phyloP scores from a whole-genome alignment of 2,113 vertebrate species.

The Hydrochoerus hydrochaeris region DNA sequence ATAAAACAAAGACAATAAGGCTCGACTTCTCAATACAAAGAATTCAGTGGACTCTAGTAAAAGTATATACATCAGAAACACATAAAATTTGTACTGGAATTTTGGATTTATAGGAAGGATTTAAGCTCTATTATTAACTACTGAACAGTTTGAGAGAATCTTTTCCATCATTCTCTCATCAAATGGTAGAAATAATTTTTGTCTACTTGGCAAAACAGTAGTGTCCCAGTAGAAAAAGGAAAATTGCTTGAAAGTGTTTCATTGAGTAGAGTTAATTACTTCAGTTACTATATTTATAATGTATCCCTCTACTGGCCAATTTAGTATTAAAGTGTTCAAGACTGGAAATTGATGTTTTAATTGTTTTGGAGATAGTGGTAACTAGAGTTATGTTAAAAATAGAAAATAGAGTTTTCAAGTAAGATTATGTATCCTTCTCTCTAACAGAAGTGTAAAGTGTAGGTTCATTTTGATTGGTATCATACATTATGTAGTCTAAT shows the following conservation, averaged over 20 bases:
- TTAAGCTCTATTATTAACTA: not conserved
- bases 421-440: not conserved
- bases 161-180: not conserved
- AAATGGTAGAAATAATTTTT: constrained; percentile 46
- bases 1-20: constrained; percentile 65
- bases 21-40: constrained; percentile 74
- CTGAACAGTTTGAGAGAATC: not conserved
- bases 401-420: not conserved
- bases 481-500: not conserved
- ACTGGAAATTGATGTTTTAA: constrained; percentile 31
- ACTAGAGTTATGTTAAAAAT: not conserved
- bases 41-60: not conserved
- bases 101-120: not conserved
- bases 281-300: constrained; percentile 60
- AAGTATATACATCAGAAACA: not conserved
- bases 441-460: not conserved
- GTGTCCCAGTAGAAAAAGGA: not conserved
- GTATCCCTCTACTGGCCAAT: constrained; percentile 46
- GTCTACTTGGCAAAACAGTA: not conserved
- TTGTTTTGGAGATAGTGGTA: constrained; percentile 10
- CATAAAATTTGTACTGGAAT: not conserved
- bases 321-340: not conserved
- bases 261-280: constrained; percentile 47
- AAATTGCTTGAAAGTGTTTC: constrained; percentile 41
- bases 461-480: constrained; percentile 2